phyloP scores from a whole-genome alignment of 2,113 vertebrate genomes.

The Rhinoderma darwinii region DNA sequence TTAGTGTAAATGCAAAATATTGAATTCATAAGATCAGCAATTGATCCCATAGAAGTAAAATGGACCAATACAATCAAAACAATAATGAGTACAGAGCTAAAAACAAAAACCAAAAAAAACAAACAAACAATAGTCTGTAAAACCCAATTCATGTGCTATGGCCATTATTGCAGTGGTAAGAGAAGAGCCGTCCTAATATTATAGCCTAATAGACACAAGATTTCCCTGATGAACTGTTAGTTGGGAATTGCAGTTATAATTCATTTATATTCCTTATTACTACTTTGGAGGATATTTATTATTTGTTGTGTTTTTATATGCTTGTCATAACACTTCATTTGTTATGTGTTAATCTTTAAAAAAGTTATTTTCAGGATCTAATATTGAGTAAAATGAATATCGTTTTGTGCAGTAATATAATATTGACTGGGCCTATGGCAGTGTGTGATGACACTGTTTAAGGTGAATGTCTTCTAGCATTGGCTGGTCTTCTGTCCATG shows the following conservation, averaged over 20 bases:
- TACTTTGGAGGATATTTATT: neutral
- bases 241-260: neutral
- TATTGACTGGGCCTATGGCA: neutral
- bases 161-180: neutral
- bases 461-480: too few relatives aligned
- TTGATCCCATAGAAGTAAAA: neutral
- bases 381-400: neutral
- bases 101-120: too few relatives aligned
- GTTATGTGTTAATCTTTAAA: neutral
- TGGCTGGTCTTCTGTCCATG: too few relatives aligned
- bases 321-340: neutral
- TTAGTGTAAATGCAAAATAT: neutral
- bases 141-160: neutral
- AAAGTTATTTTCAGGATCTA: neutral
- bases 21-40: neutral
- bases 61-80: neutral
- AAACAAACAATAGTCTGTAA: neutral
- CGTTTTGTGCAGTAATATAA: neutral
- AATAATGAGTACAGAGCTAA: neutral
- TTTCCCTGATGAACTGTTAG: slow-evolving; percentile 5
- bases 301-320: neutral
- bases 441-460: neutral
- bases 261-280: neutral
- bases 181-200: neutral
- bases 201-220: neutral